These are phyloP conservation scores for Lycocorax pyrrhopterus DNA, from an alignment of 2,113 vertebrate species.

Conservation along the genomic window DNA sequence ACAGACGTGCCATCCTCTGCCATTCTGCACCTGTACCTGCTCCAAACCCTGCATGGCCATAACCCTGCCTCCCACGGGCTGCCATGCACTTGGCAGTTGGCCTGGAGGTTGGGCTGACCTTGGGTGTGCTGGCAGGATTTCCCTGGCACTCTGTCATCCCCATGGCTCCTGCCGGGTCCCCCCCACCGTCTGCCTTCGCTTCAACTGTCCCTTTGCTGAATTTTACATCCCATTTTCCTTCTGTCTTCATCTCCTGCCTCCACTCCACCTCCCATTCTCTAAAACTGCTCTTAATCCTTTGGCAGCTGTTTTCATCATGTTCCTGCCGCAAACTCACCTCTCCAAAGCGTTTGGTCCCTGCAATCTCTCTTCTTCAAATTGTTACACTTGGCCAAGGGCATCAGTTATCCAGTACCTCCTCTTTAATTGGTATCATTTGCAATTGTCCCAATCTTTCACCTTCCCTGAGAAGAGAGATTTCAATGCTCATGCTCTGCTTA, in stretches of 20 bases:
- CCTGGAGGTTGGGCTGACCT: constrained; percentile 66
- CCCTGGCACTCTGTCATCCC: constrained; percentile 65
- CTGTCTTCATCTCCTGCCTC: background rate
- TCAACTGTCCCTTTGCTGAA: background rate
- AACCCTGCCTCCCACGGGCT: constrained; percentile 20
- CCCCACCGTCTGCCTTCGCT: background rate
- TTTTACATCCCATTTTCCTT: constrained; percentile 30
- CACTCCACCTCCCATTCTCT: background rate
- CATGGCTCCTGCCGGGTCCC: background rate
- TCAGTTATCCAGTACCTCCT: background rate
- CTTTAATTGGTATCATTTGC: background rate
- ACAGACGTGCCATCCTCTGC: background rate
- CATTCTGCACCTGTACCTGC: constrained; percentile 16
- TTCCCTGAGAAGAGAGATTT: background rate
- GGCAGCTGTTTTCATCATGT: background rate
- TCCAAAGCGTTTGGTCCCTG: background rate
- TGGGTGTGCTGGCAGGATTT: constrained; percentile 66
- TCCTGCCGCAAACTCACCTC: background rate
- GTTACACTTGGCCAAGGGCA: background rate
- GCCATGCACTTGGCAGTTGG: constrained; percentile 61
- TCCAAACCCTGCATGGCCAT: constrained; percentile 14
- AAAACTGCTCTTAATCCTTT: background rate
- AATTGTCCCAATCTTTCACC: background rate
- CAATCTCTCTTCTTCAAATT: background rate
- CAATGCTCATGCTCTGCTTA: background rate